Evolutionary conservation across 1,140 invertebrate genomes (phyloP).

Genomic region (Drosophila kanapiae): DNA sequence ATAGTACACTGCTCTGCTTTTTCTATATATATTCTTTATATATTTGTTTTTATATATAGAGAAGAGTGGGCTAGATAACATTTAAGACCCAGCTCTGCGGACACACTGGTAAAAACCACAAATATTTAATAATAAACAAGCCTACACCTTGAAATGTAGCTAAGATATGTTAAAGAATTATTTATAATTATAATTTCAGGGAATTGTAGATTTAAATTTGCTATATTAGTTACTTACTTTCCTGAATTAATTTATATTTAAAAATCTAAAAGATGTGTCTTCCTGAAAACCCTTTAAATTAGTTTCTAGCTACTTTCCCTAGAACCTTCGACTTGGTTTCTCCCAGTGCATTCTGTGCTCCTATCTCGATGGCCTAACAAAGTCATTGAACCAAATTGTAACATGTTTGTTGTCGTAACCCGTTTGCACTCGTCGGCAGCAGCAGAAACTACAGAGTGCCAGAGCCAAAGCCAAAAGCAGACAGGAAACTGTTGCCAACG

Average conservation of each 20-base stretch:
- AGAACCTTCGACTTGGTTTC: background rate
- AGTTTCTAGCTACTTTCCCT: too few species aligned
- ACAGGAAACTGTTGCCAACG: conserved; percentile 80
- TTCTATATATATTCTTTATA: background rate
- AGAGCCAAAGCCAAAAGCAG: conserved; percentile 3
- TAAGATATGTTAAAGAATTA: background rate
- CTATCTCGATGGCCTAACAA: conserved; percentile 71
- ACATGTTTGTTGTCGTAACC: conserved; percentile 81
- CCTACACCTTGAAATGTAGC: background rate
- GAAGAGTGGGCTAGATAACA: conserved; percentile 54
- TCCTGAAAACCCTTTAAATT: too few species aligned
- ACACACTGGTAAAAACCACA: conserved; percentile 1
- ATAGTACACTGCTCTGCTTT: conserved; percentile 7
- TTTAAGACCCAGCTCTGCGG: background rate
- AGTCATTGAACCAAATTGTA: conserved; percentile 83
- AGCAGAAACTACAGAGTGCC: conserved; percentile 36
- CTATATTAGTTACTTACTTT: too few species aligned
- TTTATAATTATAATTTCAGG: background rate
- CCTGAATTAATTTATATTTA: background rate
- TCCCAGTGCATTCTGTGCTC: conserved; percentile 17
- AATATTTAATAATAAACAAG: background rate
- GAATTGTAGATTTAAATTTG: too few species aligned
- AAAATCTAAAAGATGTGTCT: too few species aligned
- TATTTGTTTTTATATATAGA: conserved; percentile 34
- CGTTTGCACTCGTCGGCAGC: conserved; percentile 70